Conservation (phyloP, 2,797 vertebrate species). For the Tachyglossus aculeatus region DNA sequence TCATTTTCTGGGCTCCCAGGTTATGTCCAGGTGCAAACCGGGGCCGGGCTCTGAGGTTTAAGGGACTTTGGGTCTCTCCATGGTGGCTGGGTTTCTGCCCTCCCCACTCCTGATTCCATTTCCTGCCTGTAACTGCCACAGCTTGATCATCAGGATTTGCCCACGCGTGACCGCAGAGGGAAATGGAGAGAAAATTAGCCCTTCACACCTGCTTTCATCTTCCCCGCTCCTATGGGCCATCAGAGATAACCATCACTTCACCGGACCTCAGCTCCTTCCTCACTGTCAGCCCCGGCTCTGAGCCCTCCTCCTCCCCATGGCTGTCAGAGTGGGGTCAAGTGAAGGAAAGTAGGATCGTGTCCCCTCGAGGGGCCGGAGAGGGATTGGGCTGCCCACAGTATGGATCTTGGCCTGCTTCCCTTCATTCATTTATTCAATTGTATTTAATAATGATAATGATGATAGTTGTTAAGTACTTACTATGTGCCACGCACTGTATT, state of each 20-base stretch:
- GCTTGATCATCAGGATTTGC: slow-evolving; percentile 63
- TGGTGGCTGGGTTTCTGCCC: slow-evolving; percentile 42
- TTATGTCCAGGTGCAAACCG: slow-evolving; percentile 5
- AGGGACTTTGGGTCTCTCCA: background rate
- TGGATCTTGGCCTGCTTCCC: too few relatives aligned
- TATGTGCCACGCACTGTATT: too few relatives aligned
- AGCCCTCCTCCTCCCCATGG: background rate
- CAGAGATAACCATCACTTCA: slow-evolving; percentile 45
- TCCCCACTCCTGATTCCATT: slow-evolving; percentile 53
- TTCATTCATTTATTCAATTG: too few relatives aligned
- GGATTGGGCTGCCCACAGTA: too few relatives aligned
- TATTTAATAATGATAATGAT: too few relatives aligned
- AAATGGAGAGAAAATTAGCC: slow-evolving; percentile 68
- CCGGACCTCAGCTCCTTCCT: slow-evolving; percentile 36
- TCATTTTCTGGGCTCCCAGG: too few relatives aligned
- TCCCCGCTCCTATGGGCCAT: slow-evolving; percentile 38
- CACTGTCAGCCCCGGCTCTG: background rate
- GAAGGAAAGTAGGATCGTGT: background rate
- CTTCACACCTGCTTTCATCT: slow-evolving; percentile 16
- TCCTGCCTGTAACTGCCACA: slow-evolving; percentile 64
- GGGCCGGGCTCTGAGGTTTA: background rate
- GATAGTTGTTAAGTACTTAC: too few relatives aligned
- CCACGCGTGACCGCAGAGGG: slow-evolving; percentile 71
- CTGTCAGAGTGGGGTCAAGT: background rate
- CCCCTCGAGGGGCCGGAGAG: background rate